Base-by-base conservation (phyloP, 64 coral and sea anemone genomes). In the Porites australiensis region DNA sequence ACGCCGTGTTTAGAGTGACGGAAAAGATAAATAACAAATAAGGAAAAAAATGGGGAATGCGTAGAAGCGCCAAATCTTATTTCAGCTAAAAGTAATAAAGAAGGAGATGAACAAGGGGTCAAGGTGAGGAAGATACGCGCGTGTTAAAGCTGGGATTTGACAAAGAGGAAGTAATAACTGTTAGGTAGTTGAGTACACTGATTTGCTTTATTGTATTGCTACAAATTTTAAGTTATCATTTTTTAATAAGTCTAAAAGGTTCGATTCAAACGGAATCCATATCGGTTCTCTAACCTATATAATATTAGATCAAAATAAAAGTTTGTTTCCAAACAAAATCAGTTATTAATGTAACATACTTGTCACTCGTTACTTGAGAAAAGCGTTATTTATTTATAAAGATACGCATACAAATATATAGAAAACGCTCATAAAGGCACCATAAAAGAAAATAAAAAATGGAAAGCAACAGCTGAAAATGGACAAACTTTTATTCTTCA, bases 401-500 rank as follows among this genome's bases (percentile, higher is more conserved):
- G 15, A 13, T 50, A 51, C 62, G 68, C 79, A 44, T 12, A 67
- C 44, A 50, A 84, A 44, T 62, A 81, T 44, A 81, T 44, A 13
- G 78, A 59, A 84, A 67, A 83, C 22, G 44, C 11, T 50, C 16
- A 64, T 64, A 47, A 11, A 64, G 2, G 13, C 20, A 59, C 18
- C 5, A n/a, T 50, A 21, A 74, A 79, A 47, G 12, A 82, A 47
- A 43, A 61, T 16, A 6, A 64, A 50, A 13, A 84, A 84, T 21
- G 19, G 9, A 15, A 37, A 84, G 19, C 45, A 68, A 68, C 59
- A 68, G 52, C 14, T 82, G 37, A 65, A 68, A 84, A 68, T 21
- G 19, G 46, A 52, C 44, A 68, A 84, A 84, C 6, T 27, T 49
- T 84, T 84, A 67, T 76, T 50, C 66, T 80, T 50, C 69, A 50